These are phyloP conservation scores for Spilosoma lubricipeda DNA, from an alignment of 2,888 invertebrate species.

Conservation along the genomic window DNA sequence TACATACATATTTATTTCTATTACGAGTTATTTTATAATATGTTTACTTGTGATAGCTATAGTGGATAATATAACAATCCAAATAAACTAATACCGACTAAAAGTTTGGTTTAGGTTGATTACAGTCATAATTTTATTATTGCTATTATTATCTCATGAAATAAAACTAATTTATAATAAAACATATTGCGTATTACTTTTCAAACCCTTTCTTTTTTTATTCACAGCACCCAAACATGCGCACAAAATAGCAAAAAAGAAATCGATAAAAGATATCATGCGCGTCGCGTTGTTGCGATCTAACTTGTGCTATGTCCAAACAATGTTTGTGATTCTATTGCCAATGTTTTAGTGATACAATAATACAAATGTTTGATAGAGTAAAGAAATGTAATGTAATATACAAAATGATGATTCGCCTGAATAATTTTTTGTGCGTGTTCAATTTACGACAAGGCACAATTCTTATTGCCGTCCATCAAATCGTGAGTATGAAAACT, in stretches of 20 bases:
- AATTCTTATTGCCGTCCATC: conserved; percentile 84
- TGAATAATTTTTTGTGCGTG: conserved; percentile 81
- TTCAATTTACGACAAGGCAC: conserved; percentile 85
- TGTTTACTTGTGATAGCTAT: conserved; percentile 78
- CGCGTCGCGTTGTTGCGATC: conserved; percentile 57
- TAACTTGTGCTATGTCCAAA: conserved; percentile 60
- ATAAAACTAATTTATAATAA: conserved; percentile 84
- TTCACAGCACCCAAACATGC: conserved; percentile 56
- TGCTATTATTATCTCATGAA: conserved; percentile 71
- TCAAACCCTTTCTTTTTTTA: conserved; percentile 22
- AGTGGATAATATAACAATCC: conserved; percentile 75
- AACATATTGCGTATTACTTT: conserved; percentile 34
- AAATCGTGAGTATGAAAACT: conserved; percentile 78
- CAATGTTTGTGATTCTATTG: conserved; percentile 67
- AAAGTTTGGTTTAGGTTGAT: conserved; percentile 83
- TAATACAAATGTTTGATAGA: conserved; percentile 78
- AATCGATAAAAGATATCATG: conserved; percentile 79
- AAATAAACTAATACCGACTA: conserved; percentile 85
- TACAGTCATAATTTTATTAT: conserved; percentile 83
- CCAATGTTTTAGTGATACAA: conserved; percentile 62
- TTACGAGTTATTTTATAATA: conserved; percentile 61
- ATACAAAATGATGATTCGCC: conserved; percentile 79
- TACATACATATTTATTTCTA: conserved; percentile 61
- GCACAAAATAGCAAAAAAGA: conserved; percentile 57
- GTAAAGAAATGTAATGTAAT: conserved; percentile 77